phyloP scores from a whole-genome alignment of 2,797 vertebrate genomes.

The Mastacembelus armatus region DNA sequence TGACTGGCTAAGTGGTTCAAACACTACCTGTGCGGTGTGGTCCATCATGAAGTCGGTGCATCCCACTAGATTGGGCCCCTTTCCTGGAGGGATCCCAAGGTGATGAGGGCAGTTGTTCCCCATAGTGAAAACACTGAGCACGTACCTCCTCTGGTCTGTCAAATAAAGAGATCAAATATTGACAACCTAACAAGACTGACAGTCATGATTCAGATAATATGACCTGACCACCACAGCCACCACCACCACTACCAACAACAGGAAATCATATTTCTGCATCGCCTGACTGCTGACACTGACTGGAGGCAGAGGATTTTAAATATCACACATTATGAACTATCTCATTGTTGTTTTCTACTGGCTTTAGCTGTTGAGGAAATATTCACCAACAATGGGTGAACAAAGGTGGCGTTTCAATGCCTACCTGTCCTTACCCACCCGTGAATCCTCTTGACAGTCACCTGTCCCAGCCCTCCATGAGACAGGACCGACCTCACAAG shows the following conservation, averaged over 20 bases:
- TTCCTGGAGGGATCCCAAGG: slow-evolving; percentile 88
- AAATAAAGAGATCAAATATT: neutral
- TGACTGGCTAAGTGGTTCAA: too few species aligned
- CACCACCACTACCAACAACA: too few species aligned
- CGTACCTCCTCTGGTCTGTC: slow-evolving; percentile 56
- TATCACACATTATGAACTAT: neutral
- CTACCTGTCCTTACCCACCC: slow-evolving; percentile 63
- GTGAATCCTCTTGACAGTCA: slow-evolving; percentile 56
- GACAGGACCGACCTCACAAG: slow-evolving; percentile 54
- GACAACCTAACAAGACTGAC: neutral
- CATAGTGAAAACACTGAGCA: slow-evolving; percentile 73
- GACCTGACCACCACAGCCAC: neutral
- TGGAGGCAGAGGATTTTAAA: neutral
- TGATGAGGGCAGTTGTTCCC: slow-evolving; percentile 75
- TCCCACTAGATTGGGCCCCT: slow-evolving; percentile 89
- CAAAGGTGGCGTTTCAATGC: neutral
- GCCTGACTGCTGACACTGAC: too few species aligned
- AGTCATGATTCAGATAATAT: neutral
- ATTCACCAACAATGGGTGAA: fast-evolving
- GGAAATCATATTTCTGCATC: neutral
- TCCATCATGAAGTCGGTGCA: slow-evolving; percentile 94
- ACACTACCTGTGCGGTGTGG: slow-evolving; percentile 84
- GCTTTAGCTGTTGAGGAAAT: too few species aligned
- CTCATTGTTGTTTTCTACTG: too few species aligned
- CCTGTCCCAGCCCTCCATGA: slow-evolving; percentile 55